Evolutionary conservation across 2,113 vertebrate species (phyloP), one percentile per base, ranked within the genome.

Genomic region (Bujurquina vittata): DNA sequence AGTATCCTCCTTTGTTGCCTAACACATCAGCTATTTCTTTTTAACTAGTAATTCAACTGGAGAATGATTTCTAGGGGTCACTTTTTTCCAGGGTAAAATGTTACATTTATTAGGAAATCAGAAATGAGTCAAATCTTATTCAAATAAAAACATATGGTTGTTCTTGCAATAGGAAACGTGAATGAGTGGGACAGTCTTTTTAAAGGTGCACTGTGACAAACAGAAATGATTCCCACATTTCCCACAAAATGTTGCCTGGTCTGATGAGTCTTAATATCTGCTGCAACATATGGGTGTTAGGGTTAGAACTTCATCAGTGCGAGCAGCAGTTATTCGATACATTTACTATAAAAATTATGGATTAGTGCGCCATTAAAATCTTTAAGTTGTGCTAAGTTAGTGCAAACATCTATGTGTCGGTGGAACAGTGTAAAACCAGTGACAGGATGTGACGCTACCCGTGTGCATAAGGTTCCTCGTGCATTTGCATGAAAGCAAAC

Each of bases 1-100:
- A 85, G 83, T 84, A 83, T 89, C 92, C 87, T 90, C 85, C 83
- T 79, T 77, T 35, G 79, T 69, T 87, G 60, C 78, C 12, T 60
- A 57, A 26, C 65, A 18, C 9, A 29, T 54, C 15, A 15, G 12
- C 49, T 58, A 43, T 46, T 54, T 3, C 56, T 67, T 18, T 5
- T 52, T 54, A 52, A 52, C 65, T 72, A 31, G 17, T 52, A 72
- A 52, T 52, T 72, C 43, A 72, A 18, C 65, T 29, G 22, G 35
- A 58, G 73, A 23, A 23, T 26, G 4, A 3, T 11, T 23, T 57
- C 23, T 10, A 26, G 23, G 23, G 65, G 15, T 29, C 37, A 20
- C 23, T 69, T 37, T 46, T 46, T 67, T 49, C 23, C 35, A 37
- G 9, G 9, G 7, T 23, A 43, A 17, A 65, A 65, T 67, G 63